Conservation (phyloP, 1,140 invertebrate species). For the Diorhabda elongata region DNA sequence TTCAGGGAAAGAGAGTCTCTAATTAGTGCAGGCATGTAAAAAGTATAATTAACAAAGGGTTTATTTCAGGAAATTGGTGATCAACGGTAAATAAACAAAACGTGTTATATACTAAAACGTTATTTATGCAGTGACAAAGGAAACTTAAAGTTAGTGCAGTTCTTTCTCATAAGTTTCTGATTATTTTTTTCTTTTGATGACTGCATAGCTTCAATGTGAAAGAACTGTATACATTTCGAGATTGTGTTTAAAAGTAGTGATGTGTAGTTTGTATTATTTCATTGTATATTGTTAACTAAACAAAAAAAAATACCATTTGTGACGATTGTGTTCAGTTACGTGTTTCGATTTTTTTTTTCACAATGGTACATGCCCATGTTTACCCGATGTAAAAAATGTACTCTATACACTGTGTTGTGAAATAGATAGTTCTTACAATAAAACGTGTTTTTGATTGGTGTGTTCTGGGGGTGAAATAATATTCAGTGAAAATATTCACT, state of each 20-base stretch:
- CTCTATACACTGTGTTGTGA: conserved; percentile 27
- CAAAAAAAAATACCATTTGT: conserved; percentile 9
- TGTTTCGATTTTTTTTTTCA: conserved; percentile 15
- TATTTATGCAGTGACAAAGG: conserved; percentile 24
- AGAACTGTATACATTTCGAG: conserved; percentile 33
- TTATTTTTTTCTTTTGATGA: conserved; percentile 20
- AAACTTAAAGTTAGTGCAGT: conserved; percentile 32
- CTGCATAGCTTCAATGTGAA: conserved; percentile 33
- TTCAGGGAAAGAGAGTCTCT: background rate
- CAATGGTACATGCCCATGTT: conserved; percentile 17
- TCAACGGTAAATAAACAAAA: conserved; percentile 33
- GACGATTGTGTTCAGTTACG: background rate
- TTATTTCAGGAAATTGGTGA: conserved; percentile 44
- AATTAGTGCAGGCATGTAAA: background rate
- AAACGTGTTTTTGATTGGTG: conserved; percentile 22
- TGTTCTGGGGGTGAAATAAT: conserved; percentile 15
- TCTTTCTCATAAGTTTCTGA: conserved; percentile 38
- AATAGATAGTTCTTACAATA: conserved; percentile 25
- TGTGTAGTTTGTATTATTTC: conserved; percentile 28
- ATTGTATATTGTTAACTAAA: conserved; percentile 4
- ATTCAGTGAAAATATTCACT: conserved; percentile 8
- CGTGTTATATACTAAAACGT: conserved; percentile 20
- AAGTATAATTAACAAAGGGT: conserved; percentile 12
- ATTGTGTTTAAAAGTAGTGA: conserved; percentile 35
- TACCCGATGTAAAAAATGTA: conserved; percentile 14